Evolutionary conservation across 2,888 invertebrate species (phyloP), one percentile per base, ranked within the genome.

Genomic region (Mimachlamys varia): DNA sequence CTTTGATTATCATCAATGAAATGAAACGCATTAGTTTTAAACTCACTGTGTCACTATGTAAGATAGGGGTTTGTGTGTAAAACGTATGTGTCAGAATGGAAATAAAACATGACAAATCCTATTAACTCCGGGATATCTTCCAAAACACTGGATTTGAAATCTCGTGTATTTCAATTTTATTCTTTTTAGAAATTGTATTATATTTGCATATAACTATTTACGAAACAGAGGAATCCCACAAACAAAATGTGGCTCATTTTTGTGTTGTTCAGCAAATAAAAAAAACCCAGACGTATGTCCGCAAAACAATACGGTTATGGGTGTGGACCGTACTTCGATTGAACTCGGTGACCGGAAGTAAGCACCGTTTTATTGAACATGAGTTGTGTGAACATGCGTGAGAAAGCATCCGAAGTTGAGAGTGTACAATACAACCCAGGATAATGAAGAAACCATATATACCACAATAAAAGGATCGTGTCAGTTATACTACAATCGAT

Each of bases 241-340:
- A n/a, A 76, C 76, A 33, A 76, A 76, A 19, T 2, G 33, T 33
- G 27, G 76, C 10, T 76, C 27, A 27, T 76, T 3, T 76, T 33
- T 22, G 76, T 3, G 33, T 13, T 76, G 33, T 33, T 33, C 12
- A 33, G 0, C 76, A 7, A 76, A 76, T 76, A 27, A 27, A 33
- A 27, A 33, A 76, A 15, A 1, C 22, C 76, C 33, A 62, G 22
- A 44, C 44, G 44, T 62, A 62, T 76, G 76, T 33, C 76, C 27
- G 44, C 76, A 76, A 76, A 33, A 76, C 76, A 76, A 76, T 15
- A 33, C 22, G 76, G 76, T 10, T 33, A 44, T 33, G 76, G 76
- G 76, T 76, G 76, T 76, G 76, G 76, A 76, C 76, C 33, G 76
- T 13, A 22, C 12, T 76, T 76, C 27, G 76, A 76, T 76, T 76